Evolutionary conservation across 2,888 invertebrate species (phyloP).

Genomic region (Melinopterus prodromus): DNA sequence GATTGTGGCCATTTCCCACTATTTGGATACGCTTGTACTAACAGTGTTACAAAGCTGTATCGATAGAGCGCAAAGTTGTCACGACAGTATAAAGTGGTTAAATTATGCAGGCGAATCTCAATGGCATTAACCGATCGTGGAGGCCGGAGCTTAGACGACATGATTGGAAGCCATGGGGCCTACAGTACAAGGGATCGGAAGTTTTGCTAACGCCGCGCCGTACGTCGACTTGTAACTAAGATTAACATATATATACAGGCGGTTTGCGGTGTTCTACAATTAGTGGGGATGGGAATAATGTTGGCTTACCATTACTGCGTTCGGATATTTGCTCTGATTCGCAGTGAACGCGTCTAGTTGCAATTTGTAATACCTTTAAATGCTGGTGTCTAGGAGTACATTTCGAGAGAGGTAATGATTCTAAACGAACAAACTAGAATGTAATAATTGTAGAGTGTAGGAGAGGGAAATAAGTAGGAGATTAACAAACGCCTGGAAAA

Average conservation of each 20-base stretch:
- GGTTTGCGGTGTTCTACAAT: conserved; percentile 4
- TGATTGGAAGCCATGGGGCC: background rate
- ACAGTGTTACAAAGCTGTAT: background rate
- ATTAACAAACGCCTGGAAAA: too few relatives aligned
- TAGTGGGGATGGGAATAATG: background rate
- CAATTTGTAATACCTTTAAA: background rate
- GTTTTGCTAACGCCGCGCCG: background rate
- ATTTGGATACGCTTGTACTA: too few relatives aligned
- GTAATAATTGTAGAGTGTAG: too few relatives aligned
- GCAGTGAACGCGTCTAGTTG: background rate
- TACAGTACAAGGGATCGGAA: background rate
- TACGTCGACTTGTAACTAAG: background rate
- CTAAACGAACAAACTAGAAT: too few relatives aligned
- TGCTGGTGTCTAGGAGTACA: too few relatives aligned
- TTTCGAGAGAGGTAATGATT: too few relatives aligned
- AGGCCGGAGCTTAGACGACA: background rate
- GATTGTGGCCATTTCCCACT: too few relatives aligned
- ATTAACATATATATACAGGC: background rate
- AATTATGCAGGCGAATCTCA: background rate
- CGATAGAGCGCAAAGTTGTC: background rate
- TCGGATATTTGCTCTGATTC: background rate
- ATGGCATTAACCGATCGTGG: background rate
- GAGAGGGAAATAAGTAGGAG: too few relatives aligned
- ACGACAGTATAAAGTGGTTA: background rate
- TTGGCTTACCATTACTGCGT: background rate